Base-by-base conservation (phyloP, 2,113 vertebrate species). In the Cricetomys ansorgei region DNA sequence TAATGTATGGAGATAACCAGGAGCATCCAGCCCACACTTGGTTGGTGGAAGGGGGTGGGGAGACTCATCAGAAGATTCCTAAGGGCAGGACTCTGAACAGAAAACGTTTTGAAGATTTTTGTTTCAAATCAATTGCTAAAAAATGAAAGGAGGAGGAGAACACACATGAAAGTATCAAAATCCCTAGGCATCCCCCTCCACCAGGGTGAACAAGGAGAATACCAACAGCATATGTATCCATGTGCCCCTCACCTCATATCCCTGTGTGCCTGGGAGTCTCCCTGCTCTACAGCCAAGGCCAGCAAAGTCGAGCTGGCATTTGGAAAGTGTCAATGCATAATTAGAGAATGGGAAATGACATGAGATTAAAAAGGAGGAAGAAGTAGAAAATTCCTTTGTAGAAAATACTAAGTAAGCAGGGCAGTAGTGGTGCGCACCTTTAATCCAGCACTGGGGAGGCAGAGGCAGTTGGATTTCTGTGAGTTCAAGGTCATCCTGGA, bases 221-320 rank as follows among this genome's bases (percentile, higher is more conserved):
- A 0, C 7, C 4, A 72, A 73, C 0, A 2, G 13, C 12, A 2
- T 23, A 34, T 23, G 50, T 45, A n/a, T 9, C 65, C 12, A 29
- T 37, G 37, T 0, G 25, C 7, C 2, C 8, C 15, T 70, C 25
- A 5, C 8, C n/a, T 27, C 34, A 5, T 37, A 16, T 65, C 53
- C 21, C n/a, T 25, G 45, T 23, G 3, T 0, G 0, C 25, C n/a
- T 31, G 16, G 11, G 23, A 37, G 5, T 9, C 9, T n/a, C 6
- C 29, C 59, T 62, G 29, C 23, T 73, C 34, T 65, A 69, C 4
- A 31, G 0, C 53, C 48, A 29, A 50, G 16, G n/a, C 1, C 5
- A 37, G 6, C 11, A 12, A 21, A 31, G 48, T 31, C 57, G 69
- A 2, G 5, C n/a, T 89, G 55, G 45, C 3, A 3, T 40, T 64